Conservation (phyloP, 1,140 invertebrate species). For the Muscidifurax raptorellus region DNA sequence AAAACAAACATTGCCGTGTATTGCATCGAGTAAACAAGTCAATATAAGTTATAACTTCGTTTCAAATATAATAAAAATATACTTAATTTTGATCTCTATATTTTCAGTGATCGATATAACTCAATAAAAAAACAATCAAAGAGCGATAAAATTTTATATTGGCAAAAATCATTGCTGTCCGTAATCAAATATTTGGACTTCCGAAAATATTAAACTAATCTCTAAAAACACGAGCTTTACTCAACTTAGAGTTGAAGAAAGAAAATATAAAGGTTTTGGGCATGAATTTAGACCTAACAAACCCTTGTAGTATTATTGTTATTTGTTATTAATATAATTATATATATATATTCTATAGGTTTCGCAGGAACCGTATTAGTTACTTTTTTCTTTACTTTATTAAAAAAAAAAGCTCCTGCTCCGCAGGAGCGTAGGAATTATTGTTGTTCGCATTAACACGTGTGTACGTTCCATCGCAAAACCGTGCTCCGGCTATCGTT, state of each 20-base stretch:
- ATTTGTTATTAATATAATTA: conserved; percentile 18
- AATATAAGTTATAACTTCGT: background rate
- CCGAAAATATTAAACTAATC: conserved; percentile 33
- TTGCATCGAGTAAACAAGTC: conserved; percentile 38
- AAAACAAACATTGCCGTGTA: conserved; percentile 44
- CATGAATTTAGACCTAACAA: conserved; percentile 47
- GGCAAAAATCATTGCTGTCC: conserved; percentile 36
- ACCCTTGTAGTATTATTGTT: conserved; percentile 30
- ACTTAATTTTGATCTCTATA: conserved; percentile 14
- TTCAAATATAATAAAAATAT: conserved; percentile 37
- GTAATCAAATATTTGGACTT: conserved; percentile 15
- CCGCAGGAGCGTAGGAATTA: conserved; percentile 50
- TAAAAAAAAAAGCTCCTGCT: conserved; percentile 41
- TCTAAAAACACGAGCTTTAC: conserved; percentile 24
- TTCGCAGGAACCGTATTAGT: conserved; percentile 47
- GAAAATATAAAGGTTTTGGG: conserved; percentile 48
- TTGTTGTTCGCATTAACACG: conserved; percentile 35
- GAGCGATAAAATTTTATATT: conserved; percentile 39
- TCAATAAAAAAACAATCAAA: conserved; percentile 29
- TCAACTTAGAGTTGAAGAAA: conserved; percentile 6
- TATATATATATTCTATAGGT: conserved; percentile 29
- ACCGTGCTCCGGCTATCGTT: conserved; percentile 24
- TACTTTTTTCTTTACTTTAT: conserved; percentile 27
- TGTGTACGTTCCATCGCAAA: conserved; percentile 41
- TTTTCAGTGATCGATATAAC: background rate